Percentiles rank a stretch among this genome's conserved stretches.
Conservation (phyloP, 2,797 vertebrate genomes). For the Eutrigla gurnardus region DNA sequence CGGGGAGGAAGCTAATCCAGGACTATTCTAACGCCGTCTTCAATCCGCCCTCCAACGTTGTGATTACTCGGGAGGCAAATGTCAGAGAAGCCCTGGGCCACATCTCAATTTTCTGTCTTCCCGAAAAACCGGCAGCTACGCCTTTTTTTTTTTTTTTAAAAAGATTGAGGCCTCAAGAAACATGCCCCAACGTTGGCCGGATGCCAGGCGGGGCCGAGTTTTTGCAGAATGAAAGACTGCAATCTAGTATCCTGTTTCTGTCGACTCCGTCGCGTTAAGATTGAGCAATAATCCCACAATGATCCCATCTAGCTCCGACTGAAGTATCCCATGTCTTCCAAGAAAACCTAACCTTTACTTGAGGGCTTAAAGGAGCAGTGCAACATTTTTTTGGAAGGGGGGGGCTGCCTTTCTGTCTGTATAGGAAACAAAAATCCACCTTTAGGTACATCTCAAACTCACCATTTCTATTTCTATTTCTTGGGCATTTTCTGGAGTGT, state of each 20-base stretch:
- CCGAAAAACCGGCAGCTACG: slow-evolving; percentile 29
- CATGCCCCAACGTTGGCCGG: slow-evolving; percentile 26
- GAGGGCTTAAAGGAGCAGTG: neutral
- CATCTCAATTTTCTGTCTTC: slow-evolving; percentile 46
- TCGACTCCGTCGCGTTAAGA: neutral
- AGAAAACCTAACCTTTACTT: slow-evolving; percentile 1
- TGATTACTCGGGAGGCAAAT: slow-evolving; percentile 41
- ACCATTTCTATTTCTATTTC: neutral
- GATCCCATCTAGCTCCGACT: neutral
- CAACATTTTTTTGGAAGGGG: neutral
- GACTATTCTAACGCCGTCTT: slow-evolving; percentile 25
- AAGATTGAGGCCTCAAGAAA: slow-evolving; percentile 29
- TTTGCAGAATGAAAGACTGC: slow-evolving; percentile 35
- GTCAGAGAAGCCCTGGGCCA: slow-evolving; percentile 40
- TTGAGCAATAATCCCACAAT: slow-evolving; percentile 9
- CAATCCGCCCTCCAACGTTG: slow-evolving; percentile 20
- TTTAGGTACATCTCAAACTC: neutral
- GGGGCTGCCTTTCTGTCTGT: neutral
- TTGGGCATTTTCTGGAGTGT: neutral
- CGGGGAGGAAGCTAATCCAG: slow-evolving; percentile 17
- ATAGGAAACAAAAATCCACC: neutral
- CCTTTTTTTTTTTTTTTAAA: slow-evolving; percentile 12
- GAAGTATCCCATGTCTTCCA: neutral
- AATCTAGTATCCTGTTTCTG: slow-evolving; percentile 11
- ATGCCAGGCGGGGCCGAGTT: slow-evolving; percentile 30